phyloP scores from a whole-genome alignment of 2,113 vertebrate genomes.

The Toxostoma redivivum region DNA sequence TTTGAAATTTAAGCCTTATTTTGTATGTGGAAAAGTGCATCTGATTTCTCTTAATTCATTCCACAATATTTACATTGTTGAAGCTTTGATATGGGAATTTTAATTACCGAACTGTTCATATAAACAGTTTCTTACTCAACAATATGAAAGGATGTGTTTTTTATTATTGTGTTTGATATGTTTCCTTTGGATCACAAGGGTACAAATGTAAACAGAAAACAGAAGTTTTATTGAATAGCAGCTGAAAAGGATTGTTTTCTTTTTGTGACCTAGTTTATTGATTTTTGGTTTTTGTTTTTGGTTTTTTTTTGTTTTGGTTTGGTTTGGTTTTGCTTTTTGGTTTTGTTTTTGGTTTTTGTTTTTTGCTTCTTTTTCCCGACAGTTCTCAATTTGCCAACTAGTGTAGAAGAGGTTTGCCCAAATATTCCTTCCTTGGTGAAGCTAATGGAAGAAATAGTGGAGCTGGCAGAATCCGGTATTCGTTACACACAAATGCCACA shows the following conservation, averaged over 20 bases:
- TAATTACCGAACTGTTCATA: background rate
- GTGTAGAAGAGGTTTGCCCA: conserved; percentile 85
- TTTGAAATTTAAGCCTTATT: background rate
- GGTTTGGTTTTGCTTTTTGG: background rate
- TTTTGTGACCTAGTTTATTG: background rate
- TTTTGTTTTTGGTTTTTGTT: rapidly evolving
- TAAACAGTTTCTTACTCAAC: background rate
- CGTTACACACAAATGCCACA: conserved; percentile 96
- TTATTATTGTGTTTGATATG: background rate
- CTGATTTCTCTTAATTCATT: background rate
- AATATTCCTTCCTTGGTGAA: conserved; percentile 88
- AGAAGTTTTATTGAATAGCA: background rate
- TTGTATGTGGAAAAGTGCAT: background rate
- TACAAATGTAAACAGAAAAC: background rate
- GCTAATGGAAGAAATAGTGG: conserved; percentile 91
- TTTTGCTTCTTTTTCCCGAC: background rate
- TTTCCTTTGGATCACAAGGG: background rate
- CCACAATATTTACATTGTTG: background rate
- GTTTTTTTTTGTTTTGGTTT: rapidly evolving
- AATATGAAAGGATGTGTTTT: rapidly evolving
- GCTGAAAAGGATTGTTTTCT: background rate
- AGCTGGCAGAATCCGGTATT: conserved; percentile 89
- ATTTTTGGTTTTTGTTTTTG: background rate
- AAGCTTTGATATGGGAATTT: background rate
- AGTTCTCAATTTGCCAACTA: conserved; percentile 82